Base-by-base conservation (phyloP, 2,797 vertebrate species). In the Hoplostethus mediterraneus region DNA sequence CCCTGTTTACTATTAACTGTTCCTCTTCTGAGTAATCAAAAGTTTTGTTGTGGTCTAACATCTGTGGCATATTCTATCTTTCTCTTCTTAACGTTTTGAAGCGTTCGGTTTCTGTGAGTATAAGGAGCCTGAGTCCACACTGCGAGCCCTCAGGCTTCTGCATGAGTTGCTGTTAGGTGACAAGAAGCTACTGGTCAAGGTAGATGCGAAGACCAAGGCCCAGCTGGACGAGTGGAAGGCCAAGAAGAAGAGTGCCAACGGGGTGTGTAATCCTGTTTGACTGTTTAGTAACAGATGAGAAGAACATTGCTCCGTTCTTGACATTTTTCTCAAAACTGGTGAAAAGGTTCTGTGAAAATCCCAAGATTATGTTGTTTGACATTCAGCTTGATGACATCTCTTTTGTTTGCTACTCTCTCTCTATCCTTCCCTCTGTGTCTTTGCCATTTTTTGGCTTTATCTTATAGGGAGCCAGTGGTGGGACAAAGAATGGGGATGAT, bases 61-160 rank as follows among this genome's bases (percentile, higher is more conserved):
- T 38, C 28, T 62, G 44, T 64, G 17, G 1, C 48, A 47, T 21
- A 62, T 69, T 62, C 31, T 38, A 6, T 33, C 5, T 54, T 14
- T 71, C 12, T 69, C 2, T 7, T 66, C 33, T 54, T 13, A 14
- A 53, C 60, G 69, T 40, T 45, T 51, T 14, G 6, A 67, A 99
- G 98, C 98, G 3, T 99, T 99, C 89, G 98, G 98, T 11, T 99
- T 99, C 94, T 99, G 98, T 88, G 98, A 99, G 76, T 99, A 99
- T 84, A 99, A 99, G 88, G 98, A 99, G 80, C 98, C 98, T 3
- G 98, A 99, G 79, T 99, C 98, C 8, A 99, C 98, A 0, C 93
- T 99, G 17, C 95, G 98, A 59, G 95, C 98, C 7, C 94, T 99
- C 68, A 95, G 98, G 82, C 94, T 99, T 54, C 95, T 99, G 8